Base-by-base conservation (phyloP, 2,797 vertebrate species). In the Tolypeutes matacus region DNA sequence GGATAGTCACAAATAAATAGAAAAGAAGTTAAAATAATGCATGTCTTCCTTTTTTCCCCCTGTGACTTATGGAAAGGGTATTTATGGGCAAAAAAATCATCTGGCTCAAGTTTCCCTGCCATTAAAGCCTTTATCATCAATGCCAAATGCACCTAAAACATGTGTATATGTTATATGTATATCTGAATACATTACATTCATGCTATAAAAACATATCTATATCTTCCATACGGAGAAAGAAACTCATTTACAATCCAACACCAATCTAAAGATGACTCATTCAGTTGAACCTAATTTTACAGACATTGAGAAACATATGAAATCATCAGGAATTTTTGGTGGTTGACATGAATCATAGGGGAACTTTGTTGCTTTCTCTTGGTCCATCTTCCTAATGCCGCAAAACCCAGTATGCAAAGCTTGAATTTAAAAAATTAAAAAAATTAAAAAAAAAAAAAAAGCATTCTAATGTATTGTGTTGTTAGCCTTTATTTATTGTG, bases 201-300 rank as follows among this genome's bases (percentile, higher is more conserved):
- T 7, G 86, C 82, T 86, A 64, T 53, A 95, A 92, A 86, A n/a
- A 78, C 15, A 31, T 83, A 64, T 15, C 25, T 21, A 81, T 49
- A 51, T 34, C 62, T 56, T 56, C 10, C 82, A 36, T n/a, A 64
- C 10, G 11, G 56, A 86, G 67, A 93, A 46, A 89, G 72, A 93
- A 34, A 72, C n/a, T 2, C 27, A 69, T 84, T 90, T 96, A 20
- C 6, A 85, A 84, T 89, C 23, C 49, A 20, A 87, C 9, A 9
- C 15, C 23, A 1, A 29, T 69, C 56, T 91, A 12, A 70, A 70
- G 70, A 67, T 76, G 31, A 42, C 20, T 46, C 9, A 62, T 81
- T 96, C 72, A 64, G n/a, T 1, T 75, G 29, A 60, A 60, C 8
- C 65, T 94, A 77, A 86, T 69, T 94, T 86, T 81, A 81, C 2